A percentile compares a stretch with the other conserved stretches of the same genome.
phyloP scores from a whole-genome alignment of 1,140 invertebrate genomes.

The Thaumetopoea pityocampa region DNA sequence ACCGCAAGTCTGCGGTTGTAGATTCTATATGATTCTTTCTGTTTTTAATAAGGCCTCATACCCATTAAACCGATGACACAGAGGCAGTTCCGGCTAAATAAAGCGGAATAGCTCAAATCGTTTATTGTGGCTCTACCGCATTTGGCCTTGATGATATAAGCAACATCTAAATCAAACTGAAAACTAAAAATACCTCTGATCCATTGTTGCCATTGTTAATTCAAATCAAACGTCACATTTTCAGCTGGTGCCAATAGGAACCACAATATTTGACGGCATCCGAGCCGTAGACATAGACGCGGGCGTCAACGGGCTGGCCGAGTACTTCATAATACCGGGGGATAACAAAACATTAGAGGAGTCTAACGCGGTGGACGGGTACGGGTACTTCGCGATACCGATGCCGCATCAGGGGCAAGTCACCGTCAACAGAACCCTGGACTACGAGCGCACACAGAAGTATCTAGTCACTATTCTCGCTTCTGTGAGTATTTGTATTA shows the following conservation, averaged over 20 bases:
- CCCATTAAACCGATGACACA: no score
- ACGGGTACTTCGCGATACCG: conserved; percentile 88
- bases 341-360: conserved; percentile 71
- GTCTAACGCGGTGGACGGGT: conserved; percentile 83
- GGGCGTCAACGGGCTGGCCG: conserved; percentile 90
- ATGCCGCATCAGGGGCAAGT: conserved; percentile 93
- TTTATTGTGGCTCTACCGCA: no score
- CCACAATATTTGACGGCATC: conserved; percentile 91
- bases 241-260: conserved; percentile 90
- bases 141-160: no score
- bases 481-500: conserved; percentile 81
- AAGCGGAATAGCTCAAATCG: no score
- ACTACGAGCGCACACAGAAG: conserved; percentile 92
- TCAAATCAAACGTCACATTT: conserved; percentile 27
- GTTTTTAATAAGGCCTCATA: no score
- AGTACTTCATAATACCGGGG: conserved; percentile 84
- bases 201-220: background rate
- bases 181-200: no score
- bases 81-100: no score
- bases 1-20: no score
- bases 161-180: no score
- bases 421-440: conserved; percentile 90
- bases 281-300: conserved; percentile 89
- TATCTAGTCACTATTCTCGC: conserved; percentile 93
- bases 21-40: no score